Base-by-base conservation (phyloP, 2,113 vertebrate genomes). In the Engystomops pustulosus region DNA sequence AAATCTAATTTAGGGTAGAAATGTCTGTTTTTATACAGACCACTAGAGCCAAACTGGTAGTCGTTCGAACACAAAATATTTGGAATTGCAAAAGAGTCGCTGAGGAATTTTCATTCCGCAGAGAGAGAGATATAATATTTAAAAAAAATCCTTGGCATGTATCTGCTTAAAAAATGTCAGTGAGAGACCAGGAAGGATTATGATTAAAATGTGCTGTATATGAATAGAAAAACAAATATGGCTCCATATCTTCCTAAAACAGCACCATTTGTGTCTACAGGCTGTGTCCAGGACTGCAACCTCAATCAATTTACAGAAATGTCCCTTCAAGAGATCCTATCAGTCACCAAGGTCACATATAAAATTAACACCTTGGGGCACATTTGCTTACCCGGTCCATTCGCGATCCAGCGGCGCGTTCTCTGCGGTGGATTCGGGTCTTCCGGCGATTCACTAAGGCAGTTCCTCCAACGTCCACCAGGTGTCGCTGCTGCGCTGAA, bases 31-130 rank as follows among this genome's bases (percentile, higher is more conserved):
- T 67, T 49, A 68, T 67, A 68, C 49, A 51, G 67, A 38, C 72
- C 18, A 14, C 32, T 58, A 36, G 30, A 15, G 32, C 47, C 78
- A 65, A 67, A 27, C 14, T 41, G n/a, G 79, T 70, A n/a, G 45
- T 30, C 17, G 25, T 14, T 41, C 23, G 5, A 70, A 58, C 47
- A 53, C 41, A n/a, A 53, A 78, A 81, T 81, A 38, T 49, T 81
- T 81, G 65, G 20, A 81, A 81, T 70, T 71, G 77, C 55, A 79
- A 41, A 81, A 41, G 67, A 81, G 20, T 3, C 30, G 30, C 67
- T 53, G 12, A 81, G 45, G 79, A 81, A 71, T 81, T 71, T 71
- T 25, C 23, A 70, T 81, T 44, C 79, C 3, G 18, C 32, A 58
- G 67, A n/a, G 67, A 27, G 6, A 27, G 6, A 41, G 17, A 55